Evolutionary conservation across 2,113 vertebrate genomes (phyloP), one percentile per base, ranked within the genome.

Genomic region (Hystrix cristata): DNA sequence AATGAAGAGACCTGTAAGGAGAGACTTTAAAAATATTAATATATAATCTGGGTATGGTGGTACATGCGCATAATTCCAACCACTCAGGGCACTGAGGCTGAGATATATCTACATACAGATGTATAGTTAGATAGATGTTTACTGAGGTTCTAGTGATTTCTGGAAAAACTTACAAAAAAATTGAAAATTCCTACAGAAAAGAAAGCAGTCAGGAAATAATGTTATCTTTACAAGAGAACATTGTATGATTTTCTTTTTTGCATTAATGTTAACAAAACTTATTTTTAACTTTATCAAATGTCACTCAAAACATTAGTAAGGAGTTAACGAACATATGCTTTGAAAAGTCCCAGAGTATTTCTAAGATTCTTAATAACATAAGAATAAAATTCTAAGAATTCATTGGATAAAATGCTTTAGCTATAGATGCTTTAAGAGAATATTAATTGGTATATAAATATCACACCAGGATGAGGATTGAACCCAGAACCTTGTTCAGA

Each of bases 341-440:
- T 85, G 7, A 51, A 72, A 57, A 29, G 43, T 29, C 51, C 4
- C 19, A 25, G 4, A 57, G 4, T 57, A 72, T 72, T 72, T 87
- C 19, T 71, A 31, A 87, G 51, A 21, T 55, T 95, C 60, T 92
- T 78, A 96, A 71, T 71, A 48, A 55, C 25, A 65, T 86, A 16
- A 38, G 23, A 13, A 57, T 19, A 59, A 25, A 69, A 71, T 67
- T 69, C 51, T 76, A 80, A 91, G 82, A 60, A 46, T 7, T 85
- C 21, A 71, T 34, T 74, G 6, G 11, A 65, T 11, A 57, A 92
- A 95, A 78, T 8, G 74, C 15, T 76, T 96, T 23, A 85, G 29
- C 38, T 93, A 4, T 60, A 9, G 1, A 62, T 93, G 15, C 4
- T 83, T 76, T 78, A 6, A 85, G 64, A 53, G 64, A 67, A 31